Percentiles rank a stretch among this genome's conserved stretches.
Conservation (phyloP, 2,113 vertebrate species). For the Arothron firmamentum region DNA sequence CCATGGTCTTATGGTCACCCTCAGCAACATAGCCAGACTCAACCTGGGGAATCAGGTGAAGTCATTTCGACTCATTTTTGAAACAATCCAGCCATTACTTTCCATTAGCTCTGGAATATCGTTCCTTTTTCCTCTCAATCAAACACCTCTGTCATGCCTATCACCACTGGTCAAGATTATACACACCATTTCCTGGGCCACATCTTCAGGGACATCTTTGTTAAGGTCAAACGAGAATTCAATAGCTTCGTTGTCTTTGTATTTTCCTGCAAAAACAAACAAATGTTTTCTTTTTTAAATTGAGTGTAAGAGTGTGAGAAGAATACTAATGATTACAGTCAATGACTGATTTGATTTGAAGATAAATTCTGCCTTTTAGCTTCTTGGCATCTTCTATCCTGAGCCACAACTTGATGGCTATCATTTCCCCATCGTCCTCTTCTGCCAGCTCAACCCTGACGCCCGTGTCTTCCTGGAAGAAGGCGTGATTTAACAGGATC, state of each 20-base stretch:
- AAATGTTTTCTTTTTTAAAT: neutral
- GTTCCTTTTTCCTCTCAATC: neutral
- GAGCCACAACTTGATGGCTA: constrained; percentile 96
- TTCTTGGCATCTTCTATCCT: constrained; percentile 98
- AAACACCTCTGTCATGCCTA: neutral
- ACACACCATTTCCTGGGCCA: constrained; percentile 96
- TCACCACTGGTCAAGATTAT: neutral
- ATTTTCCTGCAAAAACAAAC: constrained; percentile 81
- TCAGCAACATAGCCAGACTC: constrained; percentile 98
- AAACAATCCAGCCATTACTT: neutral
- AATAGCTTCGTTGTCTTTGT: constrained; percentile 98
- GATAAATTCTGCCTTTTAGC: constrained; percentile 80
- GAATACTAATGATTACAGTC: rapidly evolving
- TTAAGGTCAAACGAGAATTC: constrained; percentile 97
- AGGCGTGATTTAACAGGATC: constrained; percentile 96
- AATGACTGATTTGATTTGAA: neutral
- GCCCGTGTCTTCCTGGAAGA: constrained; percentile 98
- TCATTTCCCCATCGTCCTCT: constrained; percentile 97
- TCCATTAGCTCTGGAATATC: neutral
- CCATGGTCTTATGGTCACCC: constrained; percentile 99
- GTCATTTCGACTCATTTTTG: neutral
- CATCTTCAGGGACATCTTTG: constrained; percentile 95
- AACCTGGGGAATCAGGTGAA: constrained; percentile 73
- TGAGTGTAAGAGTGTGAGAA: neutral
- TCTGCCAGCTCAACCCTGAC: constrained; percentile 97